These are phyloP conservation scores for Cordilura impudica DNA, from an alignment of 2,888 invertebrate genomes.

Conservation along the genomic window DNA sequence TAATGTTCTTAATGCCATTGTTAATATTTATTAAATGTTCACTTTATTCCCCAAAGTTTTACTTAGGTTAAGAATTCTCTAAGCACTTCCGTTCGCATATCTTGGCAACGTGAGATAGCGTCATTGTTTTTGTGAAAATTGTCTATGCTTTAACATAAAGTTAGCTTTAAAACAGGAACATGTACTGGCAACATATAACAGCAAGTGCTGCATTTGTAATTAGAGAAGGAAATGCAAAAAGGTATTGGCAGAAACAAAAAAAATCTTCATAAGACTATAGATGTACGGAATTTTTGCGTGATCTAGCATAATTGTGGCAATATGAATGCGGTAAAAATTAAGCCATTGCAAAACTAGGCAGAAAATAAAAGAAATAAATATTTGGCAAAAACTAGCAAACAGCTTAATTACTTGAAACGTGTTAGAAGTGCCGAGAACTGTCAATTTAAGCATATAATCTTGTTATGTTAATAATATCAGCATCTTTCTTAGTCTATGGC, in stretches of 20 bases:
- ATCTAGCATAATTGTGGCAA: constrained; percentile 16
- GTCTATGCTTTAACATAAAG: constrained; percentile 31
- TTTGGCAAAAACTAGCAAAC: neutral
- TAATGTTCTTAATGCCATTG: neutral
- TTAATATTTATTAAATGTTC: constrained; percentile 8
- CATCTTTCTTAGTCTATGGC: constrained; percentile 9
- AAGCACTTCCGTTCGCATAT: constrained; percentile 38
- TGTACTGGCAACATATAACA: constrained; percentile 17
- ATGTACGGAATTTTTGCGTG: constrained; percentile 24
- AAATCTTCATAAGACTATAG: constrained; percentile 14
- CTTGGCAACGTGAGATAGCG: constrained; percentile 1
- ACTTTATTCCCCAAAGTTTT: neutral
- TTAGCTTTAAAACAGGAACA: constrained; percentile 29
- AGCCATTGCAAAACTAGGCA: neutral
- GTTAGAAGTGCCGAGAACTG: constrained; percentile 19
- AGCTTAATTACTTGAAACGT: constrained; percentile 27
- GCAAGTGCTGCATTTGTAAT: constrained; percentile 62
- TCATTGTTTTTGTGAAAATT: constrained; percentile 38
- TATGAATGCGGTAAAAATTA: constrained; percentile 17
- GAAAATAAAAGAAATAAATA: neutral
- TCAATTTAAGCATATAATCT: neutral
- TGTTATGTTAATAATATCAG: neutral
- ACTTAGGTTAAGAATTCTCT: neutral
- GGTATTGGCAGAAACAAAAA: neutral
- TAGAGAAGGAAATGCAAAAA: constrained; percentile 50